Percentiles rank a stretch among this genome's conserved stretches.
These are phyloP conservation scores for Clivina fossor DNA, from an alignment of 2,888 invertebrate genomes.

Conservation along the genomic window DNA sequence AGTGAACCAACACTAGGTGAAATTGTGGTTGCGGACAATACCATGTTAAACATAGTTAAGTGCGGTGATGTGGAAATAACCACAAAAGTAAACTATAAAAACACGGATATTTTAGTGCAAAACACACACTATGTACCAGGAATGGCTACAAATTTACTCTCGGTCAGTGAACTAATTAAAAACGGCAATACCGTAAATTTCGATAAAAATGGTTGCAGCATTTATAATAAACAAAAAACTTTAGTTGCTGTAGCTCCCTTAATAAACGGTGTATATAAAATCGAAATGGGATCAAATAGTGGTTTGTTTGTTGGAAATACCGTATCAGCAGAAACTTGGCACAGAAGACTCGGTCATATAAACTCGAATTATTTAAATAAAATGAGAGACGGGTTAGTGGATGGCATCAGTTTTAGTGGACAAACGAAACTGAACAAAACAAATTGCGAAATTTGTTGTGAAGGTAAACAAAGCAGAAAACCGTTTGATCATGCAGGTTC, in stretches of 20 bases:
- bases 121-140: neutral
- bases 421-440: conserved; percentile 22
- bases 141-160: neutral
- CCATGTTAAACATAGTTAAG: neutral
- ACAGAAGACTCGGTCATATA: conserved; percentile 2
- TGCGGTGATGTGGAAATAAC: neutral
- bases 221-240: neutral
- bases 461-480: conserved; percentile 19
- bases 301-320: neutral
- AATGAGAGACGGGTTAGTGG: neutral
- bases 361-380: neutral
- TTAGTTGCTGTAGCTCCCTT: neutral
- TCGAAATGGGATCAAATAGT: neutral
- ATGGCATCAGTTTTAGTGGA: neutral
- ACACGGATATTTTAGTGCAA: neutral
- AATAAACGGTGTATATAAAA: neutral
- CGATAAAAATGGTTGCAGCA: neutral
- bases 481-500: conserved; percentile 24
- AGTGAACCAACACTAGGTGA: neutral
- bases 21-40: neutral
- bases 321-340: too few species aligned
- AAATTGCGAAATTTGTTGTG: conserved; percentile 25
- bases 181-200: neutral
- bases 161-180: neutral
- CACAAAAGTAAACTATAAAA: neutral